These are phyloP conservation scores for Leiothrix lutea DNA, from an alignment of 2,113 vertebrate species.

Conservation along the genomic window DNA sequence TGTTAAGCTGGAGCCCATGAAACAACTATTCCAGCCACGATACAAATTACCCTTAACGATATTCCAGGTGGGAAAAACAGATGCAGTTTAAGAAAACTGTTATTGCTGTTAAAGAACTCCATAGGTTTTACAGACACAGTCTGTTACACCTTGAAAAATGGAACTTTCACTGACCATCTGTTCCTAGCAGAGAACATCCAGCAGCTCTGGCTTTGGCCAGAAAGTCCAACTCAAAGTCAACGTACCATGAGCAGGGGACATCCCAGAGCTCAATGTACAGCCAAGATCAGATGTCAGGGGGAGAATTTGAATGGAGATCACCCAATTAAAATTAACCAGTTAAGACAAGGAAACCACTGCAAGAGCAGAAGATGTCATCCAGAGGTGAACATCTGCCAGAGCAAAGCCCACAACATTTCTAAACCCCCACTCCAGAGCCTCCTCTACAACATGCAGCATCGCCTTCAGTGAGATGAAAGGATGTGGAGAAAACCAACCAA, in stretches of 20 bases:
- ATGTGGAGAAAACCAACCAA: background rate
- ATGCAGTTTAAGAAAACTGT: constrained; percentile 31
- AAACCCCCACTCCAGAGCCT: background rate
- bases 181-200: background rate
- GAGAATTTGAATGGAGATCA: background rate
- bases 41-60: background rate
- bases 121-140: background rate
- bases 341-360: background rate
- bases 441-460: background rate
- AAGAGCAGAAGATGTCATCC: background rate
- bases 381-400: background rate
- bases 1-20: background rate
- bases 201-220: background rate
- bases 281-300: background rate
- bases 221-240: background rate
- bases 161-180: constrained; percentile 26
- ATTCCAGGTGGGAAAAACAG: constrained; percentile 52
- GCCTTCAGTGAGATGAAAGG: background rate
- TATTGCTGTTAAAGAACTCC: background rate
- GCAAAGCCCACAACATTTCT: background rate
- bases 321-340: background rate
- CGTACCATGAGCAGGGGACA: rapidly evolving
- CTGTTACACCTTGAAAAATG: background rate
- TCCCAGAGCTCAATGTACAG: background rate
- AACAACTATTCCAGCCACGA: background rate